Conservation (phyloP, 1,140 invertebrate genomes). For the Aradophagus sp. region DNA sequence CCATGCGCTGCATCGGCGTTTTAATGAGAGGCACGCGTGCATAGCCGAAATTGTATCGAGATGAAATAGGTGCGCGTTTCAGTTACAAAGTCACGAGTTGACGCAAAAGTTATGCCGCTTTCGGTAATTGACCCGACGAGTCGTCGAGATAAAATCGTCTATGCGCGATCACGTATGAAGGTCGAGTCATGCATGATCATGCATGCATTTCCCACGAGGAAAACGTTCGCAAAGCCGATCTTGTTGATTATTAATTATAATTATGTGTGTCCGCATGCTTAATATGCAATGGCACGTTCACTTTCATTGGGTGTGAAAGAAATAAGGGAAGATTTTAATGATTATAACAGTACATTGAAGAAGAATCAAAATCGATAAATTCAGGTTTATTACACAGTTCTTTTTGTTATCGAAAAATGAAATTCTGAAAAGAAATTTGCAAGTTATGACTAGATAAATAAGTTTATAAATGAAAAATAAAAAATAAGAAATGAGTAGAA, state of each 20-base stretch:
- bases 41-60: conserved; percentile 21
- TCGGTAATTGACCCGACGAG: too few species aligned
- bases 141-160: too few species aligned
- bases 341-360: neutral
- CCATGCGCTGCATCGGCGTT: conserved; percentile 29
- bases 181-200: conserved; percentile 35
- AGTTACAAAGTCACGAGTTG: too few species aligned
- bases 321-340: conserved; percentile 1
- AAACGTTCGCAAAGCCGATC: conserved; percentile 1
- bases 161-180: conserved; percentile 42
- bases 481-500: too few species aligned
- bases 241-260: conserved; percentile 23
- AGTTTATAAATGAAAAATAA: too few species aligned
- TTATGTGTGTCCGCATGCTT: conserved; percentile 13
- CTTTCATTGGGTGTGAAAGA: conserved; percentile 1
- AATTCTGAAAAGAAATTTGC: too few species aligned
- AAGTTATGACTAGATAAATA: too few species aligned
- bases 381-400: too few species aligned
- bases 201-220: conserved; percentile 17
- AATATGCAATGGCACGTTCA: conserved; percentile 31
- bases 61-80: too few species aligned
- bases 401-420: too few species aligned
- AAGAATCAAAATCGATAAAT: neutral
- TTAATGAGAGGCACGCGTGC: conserved; percentile 40
- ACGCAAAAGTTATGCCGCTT: too few species aligned